Evolutionary conservation across 1,140 invertebrate species (phyloP).

Genomic region (Neodiprion fabricii): DNA sequence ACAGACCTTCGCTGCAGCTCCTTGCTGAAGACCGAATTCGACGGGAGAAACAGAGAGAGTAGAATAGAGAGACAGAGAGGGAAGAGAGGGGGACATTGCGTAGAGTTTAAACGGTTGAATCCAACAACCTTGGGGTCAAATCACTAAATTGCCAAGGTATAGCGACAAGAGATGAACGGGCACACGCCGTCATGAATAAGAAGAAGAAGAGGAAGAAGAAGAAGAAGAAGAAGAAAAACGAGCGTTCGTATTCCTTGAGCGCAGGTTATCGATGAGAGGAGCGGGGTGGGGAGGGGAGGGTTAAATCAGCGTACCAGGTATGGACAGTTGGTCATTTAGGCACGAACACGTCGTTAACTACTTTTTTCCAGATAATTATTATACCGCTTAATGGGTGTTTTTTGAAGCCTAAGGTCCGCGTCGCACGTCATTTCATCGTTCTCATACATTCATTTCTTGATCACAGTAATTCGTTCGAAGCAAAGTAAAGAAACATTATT

Average conservation of each 20-base stretch:
- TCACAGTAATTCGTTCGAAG: background rate
- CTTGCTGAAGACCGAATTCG: background rate
- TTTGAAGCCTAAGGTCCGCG: too few relatives aligned
- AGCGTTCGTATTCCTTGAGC: background rate
- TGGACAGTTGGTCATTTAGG: background rate
- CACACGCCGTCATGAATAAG: too few relatives aligned
- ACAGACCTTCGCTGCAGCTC: background rate
- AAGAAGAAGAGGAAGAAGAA: too few relatives aligned
- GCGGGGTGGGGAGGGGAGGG: slow-evolving; percentile 11
- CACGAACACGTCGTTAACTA: too few relatives aligned
- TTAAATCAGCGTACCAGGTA: background rate
- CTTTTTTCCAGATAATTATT: too few relatives aligned
- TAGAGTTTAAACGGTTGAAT: slow-evolving; percentile 56
- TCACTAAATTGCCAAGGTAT: slow-evolving; percentile 58
- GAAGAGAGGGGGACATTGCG: slow-evolving; percentile 54
- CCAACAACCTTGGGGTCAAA: slow-evolving; percentile 51
- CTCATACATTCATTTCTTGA: background rate
- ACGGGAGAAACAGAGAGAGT: slow-evolving; percentile 18
- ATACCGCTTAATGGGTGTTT: too few relatives aligned
- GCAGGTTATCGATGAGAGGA: slow-evolving; percentile 10
- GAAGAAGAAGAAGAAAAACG: background rate
- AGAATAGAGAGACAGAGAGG: slow-evolving; percentile 32
- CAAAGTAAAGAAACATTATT: too few relatives aligned
- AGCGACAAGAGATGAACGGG: slow-evolving; percentile 18
- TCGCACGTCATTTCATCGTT: background rate